A percentile compares a stretch with the other conserved stretches of the same genome.
Conservation (phyloP, 1,140 invertebrate species). For the Drosophila aff. region DNA sequence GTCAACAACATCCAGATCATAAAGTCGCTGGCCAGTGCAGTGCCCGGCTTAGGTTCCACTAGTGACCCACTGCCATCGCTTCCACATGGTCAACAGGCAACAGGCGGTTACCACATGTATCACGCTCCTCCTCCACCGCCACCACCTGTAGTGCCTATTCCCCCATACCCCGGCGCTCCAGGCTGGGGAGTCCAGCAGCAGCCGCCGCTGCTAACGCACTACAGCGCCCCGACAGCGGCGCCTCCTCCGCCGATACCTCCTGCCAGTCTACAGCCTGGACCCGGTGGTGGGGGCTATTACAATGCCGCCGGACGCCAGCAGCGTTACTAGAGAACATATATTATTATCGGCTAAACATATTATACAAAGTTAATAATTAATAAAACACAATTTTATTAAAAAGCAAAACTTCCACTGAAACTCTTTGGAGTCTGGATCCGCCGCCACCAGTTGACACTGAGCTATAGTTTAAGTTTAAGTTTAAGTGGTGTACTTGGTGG, state of each 20-base stretch:
- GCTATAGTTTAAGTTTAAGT: background rate
- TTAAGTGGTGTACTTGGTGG: background rate
- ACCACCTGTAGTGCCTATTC: conserved; percentile 62
- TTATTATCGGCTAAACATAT: conserved; percentile 13
- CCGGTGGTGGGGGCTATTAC: conserved; percentile 53
- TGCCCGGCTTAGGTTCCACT: conserved; percentile 53
- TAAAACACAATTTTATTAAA: conserved; percentile 79
- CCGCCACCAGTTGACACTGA: background rate
- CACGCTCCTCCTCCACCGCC: conserved; percentile 76
- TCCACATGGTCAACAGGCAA: conserved; percentile 17
- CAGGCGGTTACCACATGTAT: conserved; percentile 61
- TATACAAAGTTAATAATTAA: conserved; percentile 58
- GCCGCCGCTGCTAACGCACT: conserved; percentile 60
- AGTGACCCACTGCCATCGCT: conserved; percentile 3
- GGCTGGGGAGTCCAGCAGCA: conserved; percentile 57
- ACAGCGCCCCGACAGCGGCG: conserved; percentile 37
- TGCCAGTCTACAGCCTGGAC: conserved; percentile 28
- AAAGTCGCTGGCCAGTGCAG: conserved; percentile 54
- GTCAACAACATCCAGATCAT: conserved; percentile 68
- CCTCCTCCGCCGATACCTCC: conserved; percentile 69
- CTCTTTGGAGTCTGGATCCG: conserved; percentile 15
- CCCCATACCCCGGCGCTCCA: conserved; percentile 47
- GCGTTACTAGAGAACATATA: conserved; percentile 48
- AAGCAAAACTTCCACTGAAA: conserved; percentile 3
- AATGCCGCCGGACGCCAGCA: conserved; percentile 54